These are phyloP conservation scores for Meteorus cinctellus DNA, from an alignment of 2,888 invertebrate genomes.

Conservation along the genomic window DNA sequence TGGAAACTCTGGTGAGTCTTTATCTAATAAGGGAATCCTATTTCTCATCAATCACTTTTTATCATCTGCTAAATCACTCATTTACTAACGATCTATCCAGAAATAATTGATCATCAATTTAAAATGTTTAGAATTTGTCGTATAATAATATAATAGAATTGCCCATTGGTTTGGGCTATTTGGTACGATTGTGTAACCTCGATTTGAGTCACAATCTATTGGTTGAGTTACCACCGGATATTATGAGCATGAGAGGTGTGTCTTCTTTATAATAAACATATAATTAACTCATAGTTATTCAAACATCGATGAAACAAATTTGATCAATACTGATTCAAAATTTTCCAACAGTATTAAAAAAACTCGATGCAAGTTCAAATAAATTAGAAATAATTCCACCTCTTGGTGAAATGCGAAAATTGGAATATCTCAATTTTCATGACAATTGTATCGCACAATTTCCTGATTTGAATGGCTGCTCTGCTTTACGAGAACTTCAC, in stretches of 20 bases:
- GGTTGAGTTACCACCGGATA: constrained; percentile 84
- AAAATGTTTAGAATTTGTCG: constrained; percentile 81
- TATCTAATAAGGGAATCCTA: background rate
- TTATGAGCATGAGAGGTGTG: constrained; percentile 87
- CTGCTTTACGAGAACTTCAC: constrained; percentile 85
- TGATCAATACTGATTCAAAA: background rate
- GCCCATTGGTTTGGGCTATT: constrained; percentile 88
- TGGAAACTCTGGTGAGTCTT: constrained; percentile 81
- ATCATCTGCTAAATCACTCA: no score
- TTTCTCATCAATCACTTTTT: no score
- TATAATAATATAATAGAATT: constrained; percentile 83
- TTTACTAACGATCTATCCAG: no score
- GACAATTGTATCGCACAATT: constrained; percentile 86
- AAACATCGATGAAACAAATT: background rate
- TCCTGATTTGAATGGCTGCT: constrained; percentile 86
- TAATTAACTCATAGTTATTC: background rate
- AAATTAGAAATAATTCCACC: constrained; percentile 80
- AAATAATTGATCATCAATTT: constrained; percentile 4
- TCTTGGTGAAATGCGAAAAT: constrained; percentile 83
- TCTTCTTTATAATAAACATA: constrained; percentile 27
- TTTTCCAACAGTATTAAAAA: constrained; percentile 78
- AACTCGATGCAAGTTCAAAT: constrained; percentile 85
- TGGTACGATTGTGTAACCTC: constrained; percentile 84
- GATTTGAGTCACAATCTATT: constrained; percentile 85
- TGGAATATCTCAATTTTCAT: constrained; percentile 85